phyloP scores from a whole-genome alignment of 2,113 vertebrate species.

The Erinaceus europaeus region DNA sequence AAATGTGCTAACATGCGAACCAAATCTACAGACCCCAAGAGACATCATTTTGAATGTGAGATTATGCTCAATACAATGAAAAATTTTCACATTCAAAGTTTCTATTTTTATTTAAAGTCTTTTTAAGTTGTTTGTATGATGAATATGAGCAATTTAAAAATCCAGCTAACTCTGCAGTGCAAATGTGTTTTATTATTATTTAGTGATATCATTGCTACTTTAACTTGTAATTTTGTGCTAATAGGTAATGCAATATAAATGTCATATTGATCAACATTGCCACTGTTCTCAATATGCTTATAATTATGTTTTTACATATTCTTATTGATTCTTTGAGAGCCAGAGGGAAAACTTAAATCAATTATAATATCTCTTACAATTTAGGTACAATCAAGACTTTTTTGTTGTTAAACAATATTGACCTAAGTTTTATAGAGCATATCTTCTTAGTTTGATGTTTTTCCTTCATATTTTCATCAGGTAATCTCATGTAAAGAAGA shows the following conservation, averaged over 20 bases:
- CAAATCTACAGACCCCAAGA: too few species aligned
- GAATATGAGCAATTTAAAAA: not conserved
- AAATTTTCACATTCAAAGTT: not conserved
- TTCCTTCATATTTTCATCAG: not conserved
- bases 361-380: conserved; percentile 13
- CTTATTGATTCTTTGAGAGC: conserved; percentile 6
- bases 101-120: not conserved
- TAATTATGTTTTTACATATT: conserved; percentile 18
- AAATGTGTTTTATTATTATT: not conserved
- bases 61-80: not conserved
- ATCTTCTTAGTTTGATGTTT: not conserved
- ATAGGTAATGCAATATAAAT: conserved; percentile 4
- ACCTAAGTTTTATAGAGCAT: not conserved
- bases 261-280: not conserved
- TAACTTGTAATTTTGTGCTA: conserved; percentile 23
- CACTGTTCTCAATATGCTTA: not conserved
- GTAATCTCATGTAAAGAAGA: not conserved
- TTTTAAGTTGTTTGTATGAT: not conserved
- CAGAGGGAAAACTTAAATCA: not conserved
- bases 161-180: not conserved
- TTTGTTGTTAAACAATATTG: conserved; percentile 22
- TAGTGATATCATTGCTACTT: not conserved
- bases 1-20: too few species aligned
- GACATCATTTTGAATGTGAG: not conserved
- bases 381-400: not conserved